phyloP scores from a whole-genome alignment of 2,888 invertebrate species.

The Tipula lateralis region DNA sequence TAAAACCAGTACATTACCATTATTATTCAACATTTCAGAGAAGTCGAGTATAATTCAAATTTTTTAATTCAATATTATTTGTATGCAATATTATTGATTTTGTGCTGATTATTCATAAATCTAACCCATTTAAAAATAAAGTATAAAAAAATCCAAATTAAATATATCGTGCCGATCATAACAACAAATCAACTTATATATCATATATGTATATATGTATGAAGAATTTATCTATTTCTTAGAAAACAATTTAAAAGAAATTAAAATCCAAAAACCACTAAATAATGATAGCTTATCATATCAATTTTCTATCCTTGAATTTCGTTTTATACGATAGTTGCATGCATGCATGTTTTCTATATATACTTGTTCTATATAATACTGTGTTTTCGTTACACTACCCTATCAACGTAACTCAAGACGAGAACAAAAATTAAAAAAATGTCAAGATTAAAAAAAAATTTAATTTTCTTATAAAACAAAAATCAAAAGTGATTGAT shows the following conservation, averaged over 20 bases:
- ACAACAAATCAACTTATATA: neutral
- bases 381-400: neutral
- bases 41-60: no score
- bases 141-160: neutral
- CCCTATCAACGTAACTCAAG: neutral
- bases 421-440: neutral
- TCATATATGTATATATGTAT: neutral
- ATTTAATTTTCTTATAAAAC: neutral
- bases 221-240: neutral
- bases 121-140: neutral
- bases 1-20: no score
- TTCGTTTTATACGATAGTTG: neutral
- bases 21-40: no score
- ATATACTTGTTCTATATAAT: no score
- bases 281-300: neutral
- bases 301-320: neutral
- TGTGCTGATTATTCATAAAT: neutral
- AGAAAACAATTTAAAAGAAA: conserved; percentile 19
- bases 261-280: neutral
- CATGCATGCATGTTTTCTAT: neutral
- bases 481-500: conserved; percentile 24
- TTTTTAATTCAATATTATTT: no score
- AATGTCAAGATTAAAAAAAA: neutral
- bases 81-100: neutral
- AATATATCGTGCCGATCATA: neutral